Base-by-base conservation (phyloP, 2,797 vertebrate genomes). In the Oreochromis grahami region DNA sequence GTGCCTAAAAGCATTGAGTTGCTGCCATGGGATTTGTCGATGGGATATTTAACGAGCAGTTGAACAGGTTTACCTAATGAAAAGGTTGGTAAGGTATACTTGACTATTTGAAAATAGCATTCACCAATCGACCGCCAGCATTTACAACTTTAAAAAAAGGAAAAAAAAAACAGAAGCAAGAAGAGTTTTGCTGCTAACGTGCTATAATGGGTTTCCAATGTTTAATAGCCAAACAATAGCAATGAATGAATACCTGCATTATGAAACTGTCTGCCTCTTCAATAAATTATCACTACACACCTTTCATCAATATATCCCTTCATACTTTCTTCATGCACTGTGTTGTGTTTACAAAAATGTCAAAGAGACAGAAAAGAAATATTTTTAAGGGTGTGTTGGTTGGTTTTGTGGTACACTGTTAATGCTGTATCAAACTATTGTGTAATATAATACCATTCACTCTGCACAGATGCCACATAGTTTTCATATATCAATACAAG, bases 1-100 rank as follows among this genome's bases (percentile, higher is more conserved):
- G 12, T 24, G 12, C n/a, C 12, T 65, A 65, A 4, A 41, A 21
- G 3, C 12, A 65, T 21, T 41, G 36, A 41, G 19, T 0, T 21
- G n/a, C 2, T 65, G 36, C n/a, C 36, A 41, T 65, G 34, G 36
- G 21, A 14, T 21, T 9, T 38, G 60, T 21, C 3, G 5, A 24
- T 45, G 6, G 3, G 43, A 15, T 41, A 41, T 65, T 24, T 15
- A 43, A 68, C 24, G 13, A 68, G 38, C 63, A 43, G 38, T 43
- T 68, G 13, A 43, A 17, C 21, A 68, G n/a, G 36, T 21, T 13
- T 41, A 14, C 60, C n/a, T 14, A 14, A 5, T 65, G 3, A 65
- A 65, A 19, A 5, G n/a, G 5, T 15, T 24, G n/a, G 36, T 41
- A 24, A 68, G 36, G n/a, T 68, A 68, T 9, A 41, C n/a, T 68